Evolutionary conservation across 1,140 invertebrate genomes (phyloP).

Genomic region (Drosophila kepulauana): DNA sequence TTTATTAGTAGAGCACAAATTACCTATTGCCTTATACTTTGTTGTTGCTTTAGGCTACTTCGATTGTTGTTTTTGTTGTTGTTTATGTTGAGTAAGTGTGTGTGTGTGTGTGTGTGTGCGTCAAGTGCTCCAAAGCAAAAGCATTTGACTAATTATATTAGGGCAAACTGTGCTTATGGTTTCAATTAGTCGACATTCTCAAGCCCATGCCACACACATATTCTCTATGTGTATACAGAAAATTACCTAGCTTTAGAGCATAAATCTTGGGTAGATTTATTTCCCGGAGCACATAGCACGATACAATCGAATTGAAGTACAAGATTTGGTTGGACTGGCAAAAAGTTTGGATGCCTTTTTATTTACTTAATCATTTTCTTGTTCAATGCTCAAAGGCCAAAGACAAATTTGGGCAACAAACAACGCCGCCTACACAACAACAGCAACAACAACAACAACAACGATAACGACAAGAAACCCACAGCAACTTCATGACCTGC

Average conservation of each 20-base stretch:
- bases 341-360: constrained; percentile 13
- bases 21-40: not conserved
- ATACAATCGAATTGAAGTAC: too few relatives aligned
- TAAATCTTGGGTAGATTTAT: too few relatives aligned
- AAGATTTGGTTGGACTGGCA: not conserved
- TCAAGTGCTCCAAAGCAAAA: constrained; percentile 21
- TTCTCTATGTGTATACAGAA: not conserved
- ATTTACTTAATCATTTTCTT: constrained; percentile 27
- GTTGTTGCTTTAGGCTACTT: not conserved
- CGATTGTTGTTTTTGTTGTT: not conserved
- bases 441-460: too few relatives aligned
- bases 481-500: not conserved
- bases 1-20: constrained; percentile 15
- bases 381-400: constrained; percentile 17
- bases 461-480: too few relatives aligned
- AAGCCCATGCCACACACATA: not conserved
- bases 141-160: constrained; percentile 67
- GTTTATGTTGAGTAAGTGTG: not conserved
- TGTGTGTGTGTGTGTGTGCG: constrained; percentile 9
- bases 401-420: constrained; percentile 6
- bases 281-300: too few relatives aligned
- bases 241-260: not conserved
- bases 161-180: constrained; percentile 51
- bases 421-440: not conserved
- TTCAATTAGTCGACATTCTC: constrained; percentile 50